Base-by-base conservation (phyloP, 2,888 invertebrate genomes). In the Platynereis dumerilii region DNA sequence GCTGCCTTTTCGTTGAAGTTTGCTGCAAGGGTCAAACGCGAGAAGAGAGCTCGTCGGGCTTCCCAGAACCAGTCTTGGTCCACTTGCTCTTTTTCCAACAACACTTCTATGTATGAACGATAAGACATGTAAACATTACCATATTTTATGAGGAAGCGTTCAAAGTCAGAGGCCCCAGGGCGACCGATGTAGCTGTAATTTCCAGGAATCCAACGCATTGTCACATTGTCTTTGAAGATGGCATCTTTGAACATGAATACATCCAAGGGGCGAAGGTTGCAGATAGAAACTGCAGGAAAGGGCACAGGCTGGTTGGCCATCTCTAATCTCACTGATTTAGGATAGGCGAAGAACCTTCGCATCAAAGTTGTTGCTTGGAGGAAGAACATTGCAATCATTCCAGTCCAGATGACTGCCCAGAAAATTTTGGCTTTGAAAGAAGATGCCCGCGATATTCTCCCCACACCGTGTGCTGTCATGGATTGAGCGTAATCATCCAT, bases 241-340 rank as follows among this genome's bases (percentile, higher is more conserved):
- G 48, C 58, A 39, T 64, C 64, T 2, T 29, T 52, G n/a, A 64
- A 64, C 29, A 52, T 64, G 59, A 29, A 59, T 1, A 64, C 20
- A 27, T 64, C 64, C 55, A 64, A 24, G 22, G 64, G 64, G 10
- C 64, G 22, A 2, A 60, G 45, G 54, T 64, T 64, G 42, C 64
- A 64, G 20, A 64, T 53, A 39, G 64, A 64, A 10, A 64, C 54
- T 7, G 59, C 59, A 2, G 64, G 64, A 20, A 64, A 64, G 1
- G 60, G 59, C 26, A 64, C 64, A 17, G 64, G 64, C 20, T 60
- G 59, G 55, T 64, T 64, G 15, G 52, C 58, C 28, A 64, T 56
- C 48, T 64, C 64, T n/a, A 64, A 42, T 10, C 42, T 22, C 2
- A 64, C 59, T n/a, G 64, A 64, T 27, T 64, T 64, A 2, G 64